Percentiles rank a stretch among this genome's conserved stretches.
phyloP scores from a whole-genome alignment of 2,113 vertebrate species.

The Phycodurus eques region DNA sequence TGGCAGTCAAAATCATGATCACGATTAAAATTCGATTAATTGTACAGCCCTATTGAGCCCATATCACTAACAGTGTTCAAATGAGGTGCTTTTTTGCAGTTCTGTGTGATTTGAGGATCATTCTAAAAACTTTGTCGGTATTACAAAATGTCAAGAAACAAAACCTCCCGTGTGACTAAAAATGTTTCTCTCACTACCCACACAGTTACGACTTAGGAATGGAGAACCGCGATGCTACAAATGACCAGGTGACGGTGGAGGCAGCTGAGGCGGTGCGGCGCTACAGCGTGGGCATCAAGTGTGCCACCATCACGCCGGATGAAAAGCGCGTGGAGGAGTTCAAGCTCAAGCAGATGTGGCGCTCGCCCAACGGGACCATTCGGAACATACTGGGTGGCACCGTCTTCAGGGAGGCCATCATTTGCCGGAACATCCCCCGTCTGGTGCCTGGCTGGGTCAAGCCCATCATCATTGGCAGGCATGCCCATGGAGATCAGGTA shows the following conservation, averaged over 20 bases:
- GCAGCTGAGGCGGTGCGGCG: conserved; percentile 90
- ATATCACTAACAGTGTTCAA: too few species aligned
- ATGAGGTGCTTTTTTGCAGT: too few species aligned
- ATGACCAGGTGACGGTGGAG: conserved; percentile 88
- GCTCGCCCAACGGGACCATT: conserved; percentile 96
- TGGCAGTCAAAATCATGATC: too few species aligned
- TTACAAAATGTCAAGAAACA: neutral
- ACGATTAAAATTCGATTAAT: too few species aligned
- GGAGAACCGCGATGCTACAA: conserved; percentile 88
- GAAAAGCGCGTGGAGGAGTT: conserved; percentile 97
- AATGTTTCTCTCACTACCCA: neutral
- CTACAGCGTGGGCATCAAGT: conserved; percentile 91
- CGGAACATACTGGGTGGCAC: conserved; percentile 96
- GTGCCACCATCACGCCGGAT: conserved; percentile 96
- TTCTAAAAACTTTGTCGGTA: neutral
- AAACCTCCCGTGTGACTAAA: neutral
- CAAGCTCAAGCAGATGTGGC: conserved; percentile 98
- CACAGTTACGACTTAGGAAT: conserved; percentile 91
- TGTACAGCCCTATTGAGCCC: too few species aligned
- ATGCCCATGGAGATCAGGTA: conserved; percentile 96
- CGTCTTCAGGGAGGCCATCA: conserved; percentile 95
- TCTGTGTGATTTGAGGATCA: too few species aligned
- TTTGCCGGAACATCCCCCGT: conserved; percentile 95
- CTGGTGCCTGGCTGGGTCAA: conserved; percentile 92
- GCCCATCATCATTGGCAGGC: conserved; percentile 95